phyloP scores from a whole-genome alignment of 2,797 vertebrate genomes.

The Acanthurus leucopareius region DNA sequence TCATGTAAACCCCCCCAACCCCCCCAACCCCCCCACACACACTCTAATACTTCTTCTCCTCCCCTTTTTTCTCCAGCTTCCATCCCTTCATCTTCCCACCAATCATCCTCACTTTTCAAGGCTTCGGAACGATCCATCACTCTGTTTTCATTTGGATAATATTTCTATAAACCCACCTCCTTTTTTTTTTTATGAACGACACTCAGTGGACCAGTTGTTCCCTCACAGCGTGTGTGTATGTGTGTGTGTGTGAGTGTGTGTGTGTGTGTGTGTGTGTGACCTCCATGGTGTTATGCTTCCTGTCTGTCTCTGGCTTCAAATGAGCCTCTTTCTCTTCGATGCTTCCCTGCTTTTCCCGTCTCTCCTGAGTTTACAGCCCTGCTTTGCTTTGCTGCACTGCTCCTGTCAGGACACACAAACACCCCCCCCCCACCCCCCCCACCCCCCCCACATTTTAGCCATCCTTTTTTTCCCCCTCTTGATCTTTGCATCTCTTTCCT shows the following conservation, averaged over 20 bases:
- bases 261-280: constrained; percentile 17
- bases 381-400: constrained; percentile 1
- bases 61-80: too few species aligned
- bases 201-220: constrained; percentile 28
- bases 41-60: background rate
- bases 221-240: background rate
- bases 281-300: constrained; percentile 18
- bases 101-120: constrained; percentile 38
- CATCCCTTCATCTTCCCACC: too few species aligned
- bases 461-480: background rate
- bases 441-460: constrained; percentile 13
- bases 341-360: constrained; percentile 15
- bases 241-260: constrained; percentile 15
- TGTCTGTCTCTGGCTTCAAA: constrained; percentile 4
- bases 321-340: background rate
- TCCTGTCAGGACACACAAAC: constrained; percentile 23
- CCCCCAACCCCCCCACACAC: background rate
- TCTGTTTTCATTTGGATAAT: constrained; percentile 44
- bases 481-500: constrained; percentile 3
- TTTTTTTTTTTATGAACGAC: constrained; percentile 13
- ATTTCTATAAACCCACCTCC: constrained; percentile 1
- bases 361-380: constrained; percentile 12
- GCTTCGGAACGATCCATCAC: background rate
- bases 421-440: too few species aligned
- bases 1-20: background rate